A percentile compares a stretch with the other conserved stretches of the same genome.
Evolutionary conservation across 2,888 invertebrate genomes (phyloP).

Genomic region (Phyllotreta cruciferae): DNA sequence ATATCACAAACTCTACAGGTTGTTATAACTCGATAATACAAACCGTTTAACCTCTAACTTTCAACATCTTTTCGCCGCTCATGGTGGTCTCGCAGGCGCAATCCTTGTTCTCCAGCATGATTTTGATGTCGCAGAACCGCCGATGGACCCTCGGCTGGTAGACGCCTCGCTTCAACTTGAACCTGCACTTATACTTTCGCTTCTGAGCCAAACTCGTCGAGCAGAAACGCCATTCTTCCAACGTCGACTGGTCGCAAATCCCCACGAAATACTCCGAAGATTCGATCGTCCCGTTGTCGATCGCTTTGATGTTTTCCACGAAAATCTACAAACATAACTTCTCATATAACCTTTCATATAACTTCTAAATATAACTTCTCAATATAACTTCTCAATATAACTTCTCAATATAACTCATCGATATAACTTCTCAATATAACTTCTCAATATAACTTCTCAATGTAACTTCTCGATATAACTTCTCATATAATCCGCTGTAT

Average conservation of each 20-base stretch:
- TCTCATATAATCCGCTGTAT: too few species aligned
- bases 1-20: constrained; percentile 26
- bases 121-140: constrained; percentile 59
- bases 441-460: too few species aligned
- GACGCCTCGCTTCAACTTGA: constrained; percentile 48
- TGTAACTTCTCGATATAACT: too few species aligned
- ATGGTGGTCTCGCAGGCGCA: constrained; percentile 45
- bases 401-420: not conserved
- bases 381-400: not conserved
- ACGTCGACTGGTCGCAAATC: constrained; percentile 56
- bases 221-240: constrained; percentile 59
- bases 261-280: constrained; percentile 58
- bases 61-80: constrained; percentile 52
- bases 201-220: constrained; percentile 51
- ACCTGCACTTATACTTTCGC: constrained; percentile 55
- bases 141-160: constrained; percentile 56
- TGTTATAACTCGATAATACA: not conserved
- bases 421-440: not conserved
- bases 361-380: not conserved
- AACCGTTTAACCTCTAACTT: constrained; percentile 56
- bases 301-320: constrained; percentile 48
- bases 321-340: constrained; percentile 49
- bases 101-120: constrained; percentile 49
- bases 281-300: constrained; percentile 7
- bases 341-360: constrained; percentile 1